Percentiles rank a stretch among this genome's conserved stretches.
Evolutionary conservation across 2,797 vertebrate genomes (phyloP).

Genomic region (Chaunax sp.): DNA sequence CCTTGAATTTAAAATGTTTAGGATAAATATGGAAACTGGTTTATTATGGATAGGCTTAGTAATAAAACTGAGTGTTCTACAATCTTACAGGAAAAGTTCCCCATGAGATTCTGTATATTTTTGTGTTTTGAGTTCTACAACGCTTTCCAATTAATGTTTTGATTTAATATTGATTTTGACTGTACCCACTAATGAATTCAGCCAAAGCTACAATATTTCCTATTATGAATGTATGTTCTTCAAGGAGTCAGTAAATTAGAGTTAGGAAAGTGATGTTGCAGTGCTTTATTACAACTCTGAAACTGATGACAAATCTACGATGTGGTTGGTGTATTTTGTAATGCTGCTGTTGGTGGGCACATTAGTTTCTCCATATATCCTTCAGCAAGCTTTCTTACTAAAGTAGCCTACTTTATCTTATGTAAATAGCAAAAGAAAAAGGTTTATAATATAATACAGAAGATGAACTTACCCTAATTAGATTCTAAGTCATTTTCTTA

Average conservation of each 20-base stretch:
- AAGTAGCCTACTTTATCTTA: too few relatives aligned
- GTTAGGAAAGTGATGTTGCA: not conserved
- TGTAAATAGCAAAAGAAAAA: too few relatives aligned
- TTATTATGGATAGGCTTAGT: not conserved
- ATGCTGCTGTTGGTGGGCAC: not conserved
- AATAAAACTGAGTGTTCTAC: conserved; percentile 1
- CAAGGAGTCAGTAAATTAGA: too few relatives aligned
- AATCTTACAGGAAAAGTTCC: not conserved
- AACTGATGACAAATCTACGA: not conserved
- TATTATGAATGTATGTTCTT: too few relatives aligned
- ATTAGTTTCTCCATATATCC: not conserved
- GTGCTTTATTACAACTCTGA: not conserved
- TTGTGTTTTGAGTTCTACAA: not conserved
- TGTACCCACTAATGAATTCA: conserved; percentile 1
- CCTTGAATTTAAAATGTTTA: conserved; percentile 22
- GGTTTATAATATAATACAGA: too few relatives aligned
- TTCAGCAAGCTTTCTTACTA: too few relatives aligned
- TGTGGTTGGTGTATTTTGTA: not conserved
- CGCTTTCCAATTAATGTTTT: not conserved
- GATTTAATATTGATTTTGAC: not conserved
- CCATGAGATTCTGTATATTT: not conserved
- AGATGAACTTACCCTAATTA: too few relatives aligned
- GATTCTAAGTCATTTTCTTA: too few relatives aligned
- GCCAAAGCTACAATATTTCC: not conserved
- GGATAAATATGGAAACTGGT: conserved; percentile 5